phyloP scores from a whole-genome alignment of 2,113 vertebrate species.

The Pterocles burchelli region DNA sequence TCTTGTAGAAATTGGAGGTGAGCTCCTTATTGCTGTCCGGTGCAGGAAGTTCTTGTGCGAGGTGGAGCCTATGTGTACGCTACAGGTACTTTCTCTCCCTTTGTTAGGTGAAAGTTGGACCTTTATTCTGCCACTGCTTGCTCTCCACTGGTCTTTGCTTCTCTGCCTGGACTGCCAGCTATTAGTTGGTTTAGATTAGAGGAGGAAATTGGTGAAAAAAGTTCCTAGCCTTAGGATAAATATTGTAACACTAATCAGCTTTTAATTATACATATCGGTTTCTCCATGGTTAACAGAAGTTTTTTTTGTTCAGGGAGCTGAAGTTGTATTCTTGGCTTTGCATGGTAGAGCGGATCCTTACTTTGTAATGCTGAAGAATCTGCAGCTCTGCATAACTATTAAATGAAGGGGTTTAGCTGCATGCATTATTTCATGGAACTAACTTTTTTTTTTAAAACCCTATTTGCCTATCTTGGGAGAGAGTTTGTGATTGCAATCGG shows the following conservation, averaged over 20 bases:
- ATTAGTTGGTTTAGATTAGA: not conserved
- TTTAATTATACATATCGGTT: constrained; percentile 24
- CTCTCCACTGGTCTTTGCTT: not conserved
- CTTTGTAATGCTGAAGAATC: accelerated
- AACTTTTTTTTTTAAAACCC: not conserved
- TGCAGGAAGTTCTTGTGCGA: not conserved
- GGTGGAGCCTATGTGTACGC: accelerated
- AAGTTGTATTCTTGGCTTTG: not conserved
- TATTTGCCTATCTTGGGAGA: not conserved
- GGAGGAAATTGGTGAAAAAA: not conserved
- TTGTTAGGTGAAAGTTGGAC: not conserved
- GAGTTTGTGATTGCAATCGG: not conserved
- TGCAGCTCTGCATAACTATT: not conserved
- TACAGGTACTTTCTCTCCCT: not conserved
- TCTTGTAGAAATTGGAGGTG: not conserved
- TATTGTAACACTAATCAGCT: constrained; percentile 12
- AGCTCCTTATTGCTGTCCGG: not conserved
- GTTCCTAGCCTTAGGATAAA: constrained; percentile 14
- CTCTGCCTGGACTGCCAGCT: not conserved
- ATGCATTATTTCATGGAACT: not conserved
- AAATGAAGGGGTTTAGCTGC: not conserved
- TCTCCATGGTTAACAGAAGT: not conserved
- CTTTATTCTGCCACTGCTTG: not conserved
- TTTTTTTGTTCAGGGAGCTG: not conserved
- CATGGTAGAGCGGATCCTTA: not conserved